Base-by-base conservation (phyloP, 2,888 invertebrate genomes). In the Epirrhoe alternata region DNA sequence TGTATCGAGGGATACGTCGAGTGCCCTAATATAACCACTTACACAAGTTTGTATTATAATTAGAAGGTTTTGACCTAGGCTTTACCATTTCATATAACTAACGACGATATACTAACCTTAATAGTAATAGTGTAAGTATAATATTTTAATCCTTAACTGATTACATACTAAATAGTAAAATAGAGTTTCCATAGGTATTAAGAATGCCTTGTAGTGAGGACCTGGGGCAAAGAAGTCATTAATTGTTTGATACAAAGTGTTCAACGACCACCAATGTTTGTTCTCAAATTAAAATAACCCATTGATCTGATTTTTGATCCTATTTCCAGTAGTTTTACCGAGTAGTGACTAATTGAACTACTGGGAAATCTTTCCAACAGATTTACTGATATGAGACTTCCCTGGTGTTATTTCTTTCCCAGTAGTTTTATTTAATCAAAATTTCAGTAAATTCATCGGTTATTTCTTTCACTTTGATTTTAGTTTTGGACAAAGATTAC, bases 151-250 rank as follows among this genome's bases (percentile, higher is more conserved):
- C 38, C 8, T 38, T 14, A n/a, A 5, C 14, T 45, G 6, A 45
- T 45, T 45, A 45, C 45, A 14, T n/a, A 45, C 45, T 45, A 45
- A 45, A 45, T 45, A 45, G 45, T 45, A 14, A 45, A 14, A 14
- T 5, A 45, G 45, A n/a, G 14, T 45, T 14, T 45, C 45, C 45
- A 14, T 45, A 45, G 45, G 14, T n/a, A 45, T n/a, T n/a, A 45
- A 14, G 45, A 45, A n/a, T 38, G 8, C 10, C 8, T 38, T 38
- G 38, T n/a, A n/a, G n/a, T 10, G 38, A 45, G 45, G 14, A 14
- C 45, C 45, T 45, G 45, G 45, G 35, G 35, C 4, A n/a, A 45
- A 14, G 14, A 14, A 45, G 6, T 14, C n/a, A 38, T 10, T 3
- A 24, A 24, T 38, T 38, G 5, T 38, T 38, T 38, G 38, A 10